These are phyloP conservation scores for Salmo trutta DNA, from an alignment of 2,797 vertebrate genomes.

Conservation along the genomic window DNA sequence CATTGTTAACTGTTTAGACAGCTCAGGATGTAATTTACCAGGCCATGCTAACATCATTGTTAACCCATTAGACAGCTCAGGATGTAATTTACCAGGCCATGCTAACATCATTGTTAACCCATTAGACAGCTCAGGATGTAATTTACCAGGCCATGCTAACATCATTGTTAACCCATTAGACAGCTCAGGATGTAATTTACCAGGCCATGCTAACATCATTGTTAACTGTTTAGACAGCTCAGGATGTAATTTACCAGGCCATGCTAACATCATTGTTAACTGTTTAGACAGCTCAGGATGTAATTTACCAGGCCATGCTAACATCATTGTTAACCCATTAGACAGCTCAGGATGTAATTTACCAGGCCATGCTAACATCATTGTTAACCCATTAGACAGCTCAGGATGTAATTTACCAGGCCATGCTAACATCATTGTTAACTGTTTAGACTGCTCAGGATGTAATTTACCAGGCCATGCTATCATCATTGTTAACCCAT, in stretches of 20 bases:
- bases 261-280: too few relatives aligned
- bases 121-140: constrained; percentile 28
- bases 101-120: constrained; percentile 12
- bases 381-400: too few relatives aligned
- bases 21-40: constrained; percentile 23
- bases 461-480: constrained; percentile 34
- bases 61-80: too few relatives aligned
- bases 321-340: constrained; percentile 31
- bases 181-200: background rate
- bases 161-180: background rate
- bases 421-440: background rate
- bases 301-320: too few relatives aligned
- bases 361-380: too few relatives aligned
- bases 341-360: constrained; percentile 24
- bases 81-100: too few relatives aligned
- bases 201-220: constrained; percentile 11
- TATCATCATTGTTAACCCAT: constrained; percentile 5
- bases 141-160: constrained; percentile 32
- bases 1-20: constrained; percentile 32
- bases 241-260: too few relatives aligned
- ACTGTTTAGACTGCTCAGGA: constrained; percentile 28
- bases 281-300: too few relatives aligned
- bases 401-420: too few relatives aligned
- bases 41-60: too few relatives aligned
- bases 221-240: background rate